Evolutionary conservation across 2,888 invertebrate species (phyloP).

Genomic region (Mythimna ferrago): DNA sequence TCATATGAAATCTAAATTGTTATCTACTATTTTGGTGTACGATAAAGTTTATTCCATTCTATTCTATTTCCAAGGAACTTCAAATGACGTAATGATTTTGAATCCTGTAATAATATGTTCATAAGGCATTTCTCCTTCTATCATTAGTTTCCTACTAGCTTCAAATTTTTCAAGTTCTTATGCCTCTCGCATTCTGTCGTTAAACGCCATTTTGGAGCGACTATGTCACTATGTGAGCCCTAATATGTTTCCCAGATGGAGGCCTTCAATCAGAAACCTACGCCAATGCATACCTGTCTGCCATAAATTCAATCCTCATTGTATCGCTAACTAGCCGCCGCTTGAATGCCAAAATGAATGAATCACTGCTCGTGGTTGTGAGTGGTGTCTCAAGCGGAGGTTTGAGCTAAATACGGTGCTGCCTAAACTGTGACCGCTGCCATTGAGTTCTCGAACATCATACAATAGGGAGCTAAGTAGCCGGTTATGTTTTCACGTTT

Average conservation of each 20-base stretch:
- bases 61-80: not conserved
- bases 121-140: not conserved
- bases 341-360: conserved; percentile 49
- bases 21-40: no score
- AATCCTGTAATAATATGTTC: not conserved
- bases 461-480: conserved; percentile 9
- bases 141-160: not conserved
- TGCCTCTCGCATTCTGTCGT: not conserved
- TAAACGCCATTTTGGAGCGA: not conserved
- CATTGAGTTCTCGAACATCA: conserved; percentile 32
- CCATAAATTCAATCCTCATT: conserved; percentile 30
- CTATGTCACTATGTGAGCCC: not conserved
- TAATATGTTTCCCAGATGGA: not conserved
- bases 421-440: conserved; percentile 21
- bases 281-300: conserved; percentile 20
- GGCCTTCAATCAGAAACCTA: conserved; percentile 22
- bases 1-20: not conserved
- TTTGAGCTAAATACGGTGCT: conserved; percentile 40
- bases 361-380: conserved; percentile 40
- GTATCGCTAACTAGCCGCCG: conserved; percentile 19
- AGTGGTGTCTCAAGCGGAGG: conserved; percentile 39
- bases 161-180: not conserved
- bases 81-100: not conserved
- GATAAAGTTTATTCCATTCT: no score
- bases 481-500: conserved; percentile 20